Evolutionary conservation across 35 echinoderm and acorn worm genomes (phyloP), one percentile per base, ranked within the genome.

Genomic region (Heliocidaris erythrogramma): DNA sequence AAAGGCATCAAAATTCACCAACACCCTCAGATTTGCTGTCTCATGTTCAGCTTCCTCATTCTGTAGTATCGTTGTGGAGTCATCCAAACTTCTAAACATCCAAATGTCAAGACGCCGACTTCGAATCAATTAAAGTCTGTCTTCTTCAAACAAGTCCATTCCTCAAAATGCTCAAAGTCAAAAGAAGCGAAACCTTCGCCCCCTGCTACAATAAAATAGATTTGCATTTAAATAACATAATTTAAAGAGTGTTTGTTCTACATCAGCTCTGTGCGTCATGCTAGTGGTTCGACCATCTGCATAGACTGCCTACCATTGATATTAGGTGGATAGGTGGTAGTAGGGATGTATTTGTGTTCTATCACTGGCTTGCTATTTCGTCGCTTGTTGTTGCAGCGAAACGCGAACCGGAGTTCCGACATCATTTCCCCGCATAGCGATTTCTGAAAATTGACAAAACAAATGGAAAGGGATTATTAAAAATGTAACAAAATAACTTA

Each of bases 361-460:
- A 98, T 95, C 14, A 96, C 86, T 12, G 97, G 94, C 60, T 96
- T 95, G 60, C 96, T 96, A 9, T 93, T 78, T 49, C 96, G 94
- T 48, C 97, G 86, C 94, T 98, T 98, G 14, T 86, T 94, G 91
- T 97, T 96, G 91, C 98, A 99, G 32, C 98, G 92, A 49, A 96
- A 96, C 27, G 98, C 98, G 90, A 99, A 99, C 8, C 97, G 60
- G 71, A 99, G 94, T 84, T 99, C 98, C 30, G 96, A 94, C 96
- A 96, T 97, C 98, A 99, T 99, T 90, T 99, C 98, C 5, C 96
- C 98, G 85, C 98, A 99, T 7, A 99, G 59, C 30, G 98, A 99
- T 97, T 99, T 99, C 98, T 99, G 93, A 60, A 84, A 60, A 85
- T 93, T 32, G 85, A 93, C 88, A 69, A 85, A 94, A 2, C 12